phyloP scores from a whole-genome alignment of 2,113 vertebrate species.

The Charina bottae region DNA sequence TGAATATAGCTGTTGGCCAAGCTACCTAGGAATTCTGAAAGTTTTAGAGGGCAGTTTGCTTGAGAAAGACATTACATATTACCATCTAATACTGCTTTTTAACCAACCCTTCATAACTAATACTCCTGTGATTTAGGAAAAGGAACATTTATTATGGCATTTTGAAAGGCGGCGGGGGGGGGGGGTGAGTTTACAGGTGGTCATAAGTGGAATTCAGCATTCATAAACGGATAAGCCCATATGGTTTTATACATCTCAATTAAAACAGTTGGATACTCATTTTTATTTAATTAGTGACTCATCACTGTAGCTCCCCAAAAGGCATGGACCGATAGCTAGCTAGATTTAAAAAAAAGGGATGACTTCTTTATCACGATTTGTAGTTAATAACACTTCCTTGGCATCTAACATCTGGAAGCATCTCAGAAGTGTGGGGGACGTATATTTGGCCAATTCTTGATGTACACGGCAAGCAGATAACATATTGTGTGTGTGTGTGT shows the following conservation, averaged over 20 bases:
- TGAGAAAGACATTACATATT: constrained; percentile 12
- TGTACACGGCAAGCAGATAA: constrained; percentile 59
- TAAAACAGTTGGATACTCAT: constrained; percentile 66
- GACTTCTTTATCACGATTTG: constrained; percentile 46
- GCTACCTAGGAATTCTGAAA: not conserved
- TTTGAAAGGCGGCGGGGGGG: not conserved
- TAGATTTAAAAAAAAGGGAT: constrained; percentile 27
- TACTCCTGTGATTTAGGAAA: constrained; percentile 55
- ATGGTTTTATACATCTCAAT: constrained; percentile 69
- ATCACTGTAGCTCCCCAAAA: constrained; percentile 64
- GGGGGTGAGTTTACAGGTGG: constrained; percentile 45
- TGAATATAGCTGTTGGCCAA: not conserved
- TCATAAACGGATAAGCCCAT: constrained; percentile 65
- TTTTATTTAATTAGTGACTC: constrained; percentile 65
- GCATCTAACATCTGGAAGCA: constrained; percentile 54
- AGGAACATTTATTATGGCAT: constrained; percentile 63
- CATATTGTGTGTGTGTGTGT: constrained; percentile 59
- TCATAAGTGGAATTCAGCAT: constrained; percentile 64
- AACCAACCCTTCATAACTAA: constrained; percentile 39
- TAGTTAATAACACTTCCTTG: constrained; percentile 63
- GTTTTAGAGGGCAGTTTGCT: not conserved
- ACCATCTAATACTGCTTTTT: constrained; percentile 24
- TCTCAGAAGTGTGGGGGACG: constrained; percentile 66
- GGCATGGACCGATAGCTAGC: constrained; percentile 59
- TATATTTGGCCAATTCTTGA: constrained; percentile 60